These are phyloP conservation scores for Leptobrachium leishanense DNA, from an alignment of 2,113 vertebrate genomes.

Conservation along the genomic window DNA sequence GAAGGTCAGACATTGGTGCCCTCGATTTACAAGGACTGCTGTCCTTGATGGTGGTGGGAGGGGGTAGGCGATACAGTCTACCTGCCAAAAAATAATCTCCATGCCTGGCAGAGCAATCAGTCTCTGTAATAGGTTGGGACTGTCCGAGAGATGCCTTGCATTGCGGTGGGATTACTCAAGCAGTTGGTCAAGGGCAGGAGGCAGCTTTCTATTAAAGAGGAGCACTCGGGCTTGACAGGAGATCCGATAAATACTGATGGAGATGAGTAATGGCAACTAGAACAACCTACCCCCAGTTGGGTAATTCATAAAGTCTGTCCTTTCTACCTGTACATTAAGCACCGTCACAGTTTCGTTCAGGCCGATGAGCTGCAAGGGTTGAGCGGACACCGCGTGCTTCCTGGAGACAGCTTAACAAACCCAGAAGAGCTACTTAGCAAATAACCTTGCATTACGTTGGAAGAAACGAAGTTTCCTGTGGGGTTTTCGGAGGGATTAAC, in stretches of 20 bases:
- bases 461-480: not conserved
- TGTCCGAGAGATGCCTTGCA: conserved; percentile 20
- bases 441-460: not conserved
- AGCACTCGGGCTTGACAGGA: conserved; percentile 10
- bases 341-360: not conserved
- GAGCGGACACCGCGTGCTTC: not conserved
- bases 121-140: conserved; percentile 47
- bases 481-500: not conserved
- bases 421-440: not conserved
- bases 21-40: not conserved
- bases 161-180: conserved; percentile 30
- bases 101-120: conserved; percentile 35
- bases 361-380: not conserved
- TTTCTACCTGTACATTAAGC: conserved; percentile 16
- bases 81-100: conserved; percentile 38
- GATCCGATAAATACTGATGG: conserved; percentile 29
- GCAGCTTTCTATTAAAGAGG: conserved; percentile 16
- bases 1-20: conserved; percentile 10
- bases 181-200: conserved; percentile 36
- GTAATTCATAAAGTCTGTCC: conserved; percentile 57
- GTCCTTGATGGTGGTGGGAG: conserved; percentile 32
- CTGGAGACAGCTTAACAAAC: not conserved
- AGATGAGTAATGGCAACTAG: conserved; percentile 59
- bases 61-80: conserved; percentile 5
- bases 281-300: conserved; percentile 43